Evolutionary conservation across 2,797 vertebrate species (phyloP).

Genomic region (Cuculus canorus): DNA sequence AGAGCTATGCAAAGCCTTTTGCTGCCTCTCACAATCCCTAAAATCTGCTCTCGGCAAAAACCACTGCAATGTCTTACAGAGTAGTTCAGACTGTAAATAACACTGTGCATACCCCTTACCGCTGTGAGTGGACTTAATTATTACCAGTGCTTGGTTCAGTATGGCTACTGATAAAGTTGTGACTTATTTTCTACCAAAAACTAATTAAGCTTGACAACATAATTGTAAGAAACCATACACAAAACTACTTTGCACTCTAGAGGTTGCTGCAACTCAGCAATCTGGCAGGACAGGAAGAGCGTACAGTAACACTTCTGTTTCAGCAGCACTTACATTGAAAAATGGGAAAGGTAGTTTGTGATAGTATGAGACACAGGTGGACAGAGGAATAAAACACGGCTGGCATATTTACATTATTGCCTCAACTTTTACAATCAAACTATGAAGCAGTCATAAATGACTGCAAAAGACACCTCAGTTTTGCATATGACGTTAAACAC

Average conservation of each 20-base stretch:
- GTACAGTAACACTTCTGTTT: not conserved
- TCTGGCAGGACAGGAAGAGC: not conserved
- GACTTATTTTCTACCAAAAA: not conserved
- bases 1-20: not conserved
- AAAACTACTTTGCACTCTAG: not conserved
- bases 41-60: not conserved
- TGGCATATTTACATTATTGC: not conserved
- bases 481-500: not conserved
- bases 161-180: not conserved
- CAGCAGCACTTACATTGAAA: not conserved
- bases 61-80: not conserved
- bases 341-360: not conserved
- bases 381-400: not conserved
- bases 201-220: not conserved
- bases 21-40: not conserved
- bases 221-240: not conserved
- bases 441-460: not conserved
- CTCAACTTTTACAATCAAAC: not conserved
- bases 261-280: not conserved
- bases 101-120: not conserved
- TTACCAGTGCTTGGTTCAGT: not conserved
- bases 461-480: not conserved
- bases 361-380: not conserved
- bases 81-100: not conserved
- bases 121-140: not conserved